Evolutionary conservation across 2,797 vertebrate genomes (phyloP), one percentile per base, ranked within the genome.

Genomic region (Mycteria americana): DNA sequence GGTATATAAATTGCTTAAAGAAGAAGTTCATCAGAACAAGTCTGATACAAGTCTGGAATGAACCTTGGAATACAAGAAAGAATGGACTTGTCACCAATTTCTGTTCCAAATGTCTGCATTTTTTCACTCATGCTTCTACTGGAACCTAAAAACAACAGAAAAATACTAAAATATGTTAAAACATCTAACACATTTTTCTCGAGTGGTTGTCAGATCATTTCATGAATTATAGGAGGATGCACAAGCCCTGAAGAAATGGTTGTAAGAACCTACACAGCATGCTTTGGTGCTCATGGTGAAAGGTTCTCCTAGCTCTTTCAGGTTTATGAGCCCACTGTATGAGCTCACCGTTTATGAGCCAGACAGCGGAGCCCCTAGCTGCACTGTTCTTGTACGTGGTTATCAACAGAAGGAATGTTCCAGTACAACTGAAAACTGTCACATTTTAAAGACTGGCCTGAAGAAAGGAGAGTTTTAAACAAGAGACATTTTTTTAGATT

Each of bases 281-380:
- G 19, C 30, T 83, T 69, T 80, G 72, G 41, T 50, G 22, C 18
- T 80, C 35, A n/a, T 4, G 22, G 17, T 53, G 53, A 67, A 53
- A 74, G 14, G n/a, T 51, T 85, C 22, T 65, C 46, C 28, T 39
- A 70, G 24, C 25, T 77, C 41, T 19, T 80, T 68, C 48, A 72
- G 37, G 28, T 89, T 88, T 83, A 51, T 41, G 18, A 86, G 18
- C 8, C 43, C 41, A 51, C 9, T 73, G 77, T 33, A 50, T 35
- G 13, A 89, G n/a, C 14, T 69, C 31, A 21, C 3, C 46, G 30
- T 54, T n/a, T 51, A 23, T 33, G 18, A 82, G 31, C 14, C 68
- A 93, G 37, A 65, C 0, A 0, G 21, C 18, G 18, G 1, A 88
- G 10, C 3, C 50, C 24, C 10, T 48, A 43, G 9, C 11, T 70